Base-by-base conservation (phyloP, 2,888 invertebrate genomes). In the Rhagonycha lutea region DNA sequence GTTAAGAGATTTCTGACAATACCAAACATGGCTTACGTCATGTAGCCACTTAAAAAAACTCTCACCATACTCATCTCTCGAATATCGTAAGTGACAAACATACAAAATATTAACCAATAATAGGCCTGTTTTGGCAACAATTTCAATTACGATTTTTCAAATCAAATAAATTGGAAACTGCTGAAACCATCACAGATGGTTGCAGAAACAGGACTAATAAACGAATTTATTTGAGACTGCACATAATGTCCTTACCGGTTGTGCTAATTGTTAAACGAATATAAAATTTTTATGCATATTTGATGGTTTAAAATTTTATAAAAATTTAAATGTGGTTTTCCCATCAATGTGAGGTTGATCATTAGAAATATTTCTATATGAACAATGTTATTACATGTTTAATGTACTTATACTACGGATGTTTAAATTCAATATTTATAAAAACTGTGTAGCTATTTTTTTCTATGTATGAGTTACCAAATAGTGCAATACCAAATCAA, bases 401-500 rank as follows among this genome's bases (percentile, higher is more conserved):
- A 65, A 26, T 65, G 63, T 65, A 65, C 63, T 65, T 65, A 65
- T 65, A 26, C 26, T 65, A 65, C 18, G 63, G 26, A 65, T 65
- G 26, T 24, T 65, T 24, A 65, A 24, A 26, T 65, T 65, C 26
- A 24, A 65, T 23, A 24, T 65, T 24, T 24, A 65, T 63, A 65
- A 65, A n/a, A 24, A 65, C n/a, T 47, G 47, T 47, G 47, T 47
- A 47, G 47, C 47, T 47, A 47, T 47, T 65, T 65, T 63, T 65
- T 65, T 26, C 23, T 65, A 65, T 65, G 12, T 65, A 65, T 65
- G 63, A 65, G 63, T 65, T 65, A 65, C 63, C 63, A 65, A 65
- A 65, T 65, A 65, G 63, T 65, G 63, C 63, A 65, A 65, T 65
- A 65, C 63, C 63, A 65, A 65, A 65, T 14, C 26, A 65, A 65